Evolutionary conservation across 2,113 vertebrate species (phyloP).

Genomic region (Apodemus sylvaticus): DNA sequence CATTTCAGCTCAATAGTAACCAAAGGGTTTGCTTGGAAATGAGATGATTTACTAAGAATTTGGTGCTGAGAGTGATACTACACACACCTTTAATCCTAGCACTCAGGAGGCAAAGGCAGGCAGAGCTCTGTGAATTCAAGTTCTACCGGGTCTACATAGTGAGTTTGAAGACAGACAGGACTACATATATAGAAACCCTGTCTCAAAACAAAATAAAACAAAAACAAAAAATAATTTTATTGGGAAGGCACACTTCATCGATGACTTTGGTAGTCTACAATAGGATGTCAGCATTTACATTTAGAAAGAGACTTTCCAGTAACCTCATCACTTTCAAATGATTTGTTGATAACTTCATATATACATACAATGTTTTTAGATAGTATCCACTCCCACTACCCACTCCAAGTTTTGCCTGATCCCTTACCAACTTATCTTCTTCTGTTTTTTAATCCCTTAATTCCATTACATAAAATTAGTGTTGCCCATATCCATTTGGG

Average conservation of each 20-base stretch:
- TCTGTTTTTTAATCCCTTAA: background rate
- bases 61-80: background rate
- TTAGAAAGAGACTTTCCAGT: background rate
- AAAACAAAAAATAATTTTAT: background rate
- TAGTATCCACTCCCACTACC: background rate
- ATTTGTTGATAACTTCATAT: background rate
- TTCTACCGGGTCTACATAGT: background rate
- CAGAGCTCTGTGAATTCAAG: background rate
- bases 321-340: background rate
- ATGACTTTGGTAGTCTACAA: conserved; percentile 1
- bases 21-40: conserved; percentile 38
- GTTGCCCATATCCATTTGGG: background rate
- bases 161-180: background rate
- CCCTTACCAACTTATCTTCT: background rate
- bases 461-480: background rate
- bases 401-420: background rate
- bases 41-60: background rate
- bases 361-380: background rate
- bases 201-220: background rate
- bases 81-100: background rate
- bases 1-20: background rate
- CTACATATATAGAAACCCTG: too few relatives aligned
- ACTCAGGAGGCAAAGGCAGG: background rate
- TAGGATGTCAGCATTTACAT: background rate
- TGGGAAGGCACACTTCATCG: background rate